These are phyloP conservation scores for Petrolisthes cinctipes DNA, from an alignment of 2,888 invertebrate species.

Conservation along the genomic window DNA sequence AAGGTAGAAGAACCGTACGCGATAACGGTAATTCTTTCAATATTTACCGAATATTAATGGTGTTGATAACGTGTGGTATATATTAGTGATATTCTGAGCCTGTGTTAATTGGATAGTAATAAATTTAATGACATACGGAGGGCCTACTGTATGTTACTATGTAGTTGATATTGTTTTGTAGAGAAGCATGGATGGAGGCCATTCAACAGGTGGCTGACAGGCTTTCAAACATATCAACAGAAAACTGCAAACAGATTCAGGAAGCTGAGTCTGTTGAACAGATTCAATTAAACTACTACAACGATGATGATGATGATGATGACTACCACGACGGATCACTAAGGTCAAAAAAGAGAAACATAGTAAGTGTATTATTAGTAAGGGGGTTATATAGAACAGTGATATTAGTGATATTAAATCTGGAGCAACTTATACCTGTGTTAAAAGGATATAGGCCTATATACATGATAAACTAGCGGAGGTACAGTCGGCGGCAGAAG, in stretches of 20 bases:
- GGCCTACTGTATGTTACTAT: no score
- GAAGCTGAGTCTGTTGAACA: constrained; percentile 5
- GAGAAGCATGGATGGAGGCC: constrained; percentile 42
- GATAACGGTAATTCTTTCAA: no score
- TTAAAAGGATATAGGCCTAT: not conserved
- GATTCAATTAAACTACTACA: not conserved
- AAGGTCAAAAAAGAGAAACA: constrained; percentile 51
- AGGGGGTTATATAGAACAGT: not conserved
- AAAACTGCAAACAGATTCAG: not conserved
- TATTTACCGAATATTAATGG: no score
- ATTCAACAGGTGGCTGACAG: constrained; percentile 29
- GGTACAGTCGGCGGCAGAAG: no score
- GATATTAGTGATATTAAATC: not conserved
- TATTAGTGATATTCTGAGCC: not conserved
- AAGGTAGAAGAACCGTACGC: no score
- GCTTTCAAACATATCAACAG: constrained; percentile 1
- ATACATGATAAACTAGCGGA: not conserved
- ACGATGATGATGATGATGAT: constrained; percentile 37
- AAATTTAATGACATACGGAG: no score
- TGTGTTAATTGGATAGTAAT: no score
- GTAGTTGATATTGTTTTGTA: not conserved
- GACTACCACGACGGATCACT: constrained; percentile 19
- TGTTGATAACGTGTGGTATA: no score
- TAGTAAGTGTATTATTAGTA: constrained; percentile 8
- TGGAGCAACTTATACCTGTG: not conserved